Evolutionary conservation across 2,113 vertebrate genomes (phyloP).

Genomic region (Bettongia penicillata): DNA sequence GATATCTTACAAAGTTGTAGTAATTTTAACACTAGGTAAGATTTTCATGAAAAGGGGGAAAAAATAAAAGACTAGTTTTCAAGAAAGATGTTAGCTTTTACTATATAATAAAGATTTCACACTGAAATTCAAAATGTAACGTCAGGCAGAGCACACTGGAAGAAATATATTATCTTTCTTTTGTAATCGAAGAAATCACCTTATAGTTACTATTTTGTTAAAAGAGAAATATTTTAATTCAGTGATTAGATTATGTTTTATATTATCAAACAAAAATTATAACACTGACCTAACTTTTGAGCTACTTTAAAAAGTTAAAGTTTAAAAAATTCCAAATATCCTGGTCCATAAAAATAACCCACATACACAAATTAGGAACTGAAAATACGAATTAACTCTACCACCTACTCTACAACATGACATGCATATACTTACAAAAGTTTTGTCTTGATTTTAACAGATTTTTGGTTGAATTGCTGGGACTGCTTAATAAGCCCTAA

Average conservation of each 20-base stretch:
- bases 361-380: slow-evolving; percentile 54
- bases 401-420: slow-evolving; percentile 52
- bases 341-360: slow-evolving; percentile 25
- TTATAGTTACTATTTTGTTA: not conserved
- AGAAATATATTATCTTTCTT: not conserved
- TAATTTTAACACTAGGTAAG: slow-evolving; percentile 53
- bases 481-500: slow-evolving; percentile 98
- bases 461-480: slow-evolving; percentile 99
- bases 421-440: slow-evolving; percentile 92
- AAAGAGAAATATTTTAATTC: slow-evolving; percentile 59
- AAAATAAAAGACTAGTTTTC: slow-evolving; percentile 2
- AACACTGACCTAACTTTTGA: slow-evolving; percentile 19
- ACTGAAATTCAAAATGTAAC: slow-evolving; percentile 14
- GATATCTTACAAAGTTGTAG: slow-evolving; percentile 33
- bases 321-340: not conserved
- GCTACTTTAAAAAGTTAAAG: slow-evolving; percentile 44
- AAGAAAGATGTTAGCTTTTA: slow-evolving; percentile 34
- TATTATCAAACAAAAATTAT: slow-evolving; percentile 31
- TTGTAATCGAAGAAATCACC: not conserved
- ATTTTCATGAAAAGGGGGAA: slow-evolving; percentile 35
- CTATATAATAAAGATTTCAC: slow-evolving; percentile 29
- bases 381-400: slow-evolving; percentile 40
- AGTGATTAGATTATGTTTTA: slow-evolving; percentile 41
- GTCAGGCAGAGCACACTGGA: slow-evolving; percentile 7
- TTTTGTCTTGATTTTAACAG: slow-evolving; percentile 99